Base-by-base conservation (phyloP, 1,140 invertebrate species). In the Sesamia nonagrioides region DNA sequence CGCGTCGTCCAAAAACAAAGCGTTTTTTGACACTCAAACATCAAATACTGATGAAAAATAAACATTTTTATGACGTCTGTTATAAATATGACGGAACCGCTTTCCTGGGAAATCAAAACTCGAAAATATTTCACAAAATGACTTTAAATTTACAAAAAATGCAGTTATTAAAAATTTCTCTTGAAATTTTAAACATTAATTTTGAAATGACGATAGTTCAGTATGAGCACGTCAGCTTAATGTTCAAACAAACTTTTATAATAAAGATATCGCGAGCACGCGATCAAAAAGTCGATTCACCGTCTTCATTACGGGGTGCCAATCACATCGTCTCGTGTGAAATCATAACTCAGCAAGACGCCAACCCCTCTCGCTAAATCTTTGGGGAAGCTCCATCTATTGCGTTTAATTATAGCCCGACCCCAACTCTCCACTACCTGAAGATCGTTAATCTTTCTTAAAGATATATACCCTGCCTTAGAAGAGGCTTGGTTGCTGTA, bases 391-490 rank as follows among this genome's bases (percentile, higher is more conserved):
- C 87, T 86, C 87, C 87, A 92, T 92, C 89, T 87, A 92, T 91
- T 91, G 90, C 91, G 90, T 94, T 94, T 94, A 93, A 94, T 94
- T 94, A 94, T 91, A 90, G 84, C 87, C 83, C 89, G 88, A 93
- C 91, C 91, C 92, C 88, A 88, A 79, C 81, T 85, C 86, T 80
- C 79, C 78, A 68, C 77, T 91, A 92, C 91, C 91, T 94, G 91
- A 88, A 89, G 89, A 91, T 94, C 91, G 92, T 94, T 93, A 94
- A 94, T 94, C 91, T 94, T 93, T 93, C 92, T 93, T 92, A 92
- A 94, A 93, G 91, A 94, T 92, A 92, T 92, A 94, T 92, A 88
- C 88, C 87, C 84, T 84, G 82, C 82, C 81, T 85, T 83, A 84
- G 88, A 86, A 83, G 73, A 87, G 81, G 84, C 86, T 90, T 85